Base-by-base conservation (phyloP, 2,888 invertebrate genomes). In the Pherbina coryleti region DNA sequence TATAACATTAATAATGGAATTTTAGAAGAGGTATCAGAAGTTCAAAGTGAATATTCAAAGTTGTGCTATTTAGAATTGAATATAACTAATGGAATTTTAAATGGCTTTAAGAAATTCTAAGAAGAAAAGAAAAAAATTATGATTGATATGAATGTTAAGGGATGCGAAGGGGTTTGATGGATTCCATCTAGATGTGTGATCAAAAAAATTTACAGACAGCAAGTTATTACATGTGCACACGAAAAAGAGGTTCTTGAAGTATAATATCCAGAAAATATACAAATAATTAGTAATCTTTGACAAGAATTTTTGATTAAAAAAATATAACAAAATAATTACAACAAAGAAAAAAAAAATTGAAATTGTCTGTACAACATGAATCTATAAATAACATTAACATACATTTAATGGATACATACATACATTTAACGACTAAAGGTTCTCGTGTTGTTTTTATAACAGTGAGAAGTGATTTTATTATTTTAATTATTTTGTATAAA, bases 371-470 rank as follows among this genome's bases (percentile, higher is more conserved):
- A 67, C 67, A 75, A 77, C 77, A 72, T 55, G 70, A 70, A 31
- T 79, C 76, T 78, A 78, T 78, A 74, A 78, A 79, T 76, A 78
- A 67, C 62, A 60, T 44, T n/a, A 62, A 75, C 53, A 74, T 62
- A 74, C 44, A 67, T 37, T 67, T 67, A 22, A 69, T 69, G 69
- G 69, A 69, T 69, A 69, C 69, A 69, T 28, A 60, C 60, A 19
- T 51, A 51, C 69, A 22, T 22, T 51, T 17, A 25, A 51, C 64
- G 19, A 31, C n/a, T 31, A 31, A 64, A 64, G 64, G 64, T 64
- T 64, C 31, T 64, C 17, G 34, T 34, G 64, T 31, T 31, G 64
- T 64, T 44, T 44, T 44, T 11, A 44, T 11, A 44, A 44, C 44
- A 44, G 44, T 44, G 44, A 44, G 14, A 44, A 44, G 44, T 44